These are phyloP conservation scores for Oasisia sp. DNA, from an alignment of 2,888 invertebrate genomes.

Conservation along the genomic window DNA sequence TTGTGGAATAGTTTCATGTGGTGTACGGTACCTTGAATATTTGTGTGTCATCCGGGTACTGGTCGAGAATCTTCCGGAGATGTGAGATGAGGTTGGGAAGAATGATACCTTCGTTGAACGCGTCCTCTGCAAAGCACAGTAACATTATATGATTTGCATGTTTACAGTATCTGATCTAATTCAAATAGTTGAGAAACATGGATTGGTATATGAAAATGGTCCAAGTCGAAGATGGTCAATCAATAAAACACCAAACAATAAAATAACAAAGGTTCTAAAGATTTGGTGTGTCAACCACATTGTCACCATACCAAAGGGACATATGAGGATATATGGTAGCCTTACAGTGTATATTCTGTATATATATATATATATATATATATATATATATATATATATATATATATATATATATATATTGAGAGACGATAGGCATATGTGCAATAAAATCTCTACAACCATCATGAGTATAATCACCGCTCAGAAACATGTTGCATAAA, in stretches of 20 bases:
- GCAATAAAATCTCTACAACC: too few species aligned
- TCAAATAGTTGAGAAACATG: background rate
- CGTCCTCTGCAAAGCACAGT: slow-evolving; percentile 34
- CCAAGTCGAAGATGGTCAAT: background rate
- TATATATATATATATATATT: too few species aligned
- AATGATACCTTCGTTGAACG: slow-evolving; percentile 44
- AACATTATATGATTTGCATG: background rate
- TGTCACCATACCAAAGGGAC: too few species aligned
- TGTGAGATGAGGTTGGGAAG: slow-evolving; percentile 56
- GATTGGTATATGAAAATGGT: background rate
- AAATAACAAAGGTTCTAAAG: too few species aligned
- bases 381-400: too few species aligned
- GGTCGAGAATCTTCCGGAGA: slow-evolving; percentile 53
- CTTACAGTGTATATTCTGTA: too few species aligned
- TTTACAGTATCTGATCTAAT: background rate
- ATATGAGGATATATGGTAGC: too few species aligned
- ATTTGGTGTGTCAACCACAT: too few species aligned
- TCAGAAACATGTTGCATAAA: too few species aligned
- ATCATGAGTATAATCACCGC: too few species aligned
- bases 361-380: too few species aligned
- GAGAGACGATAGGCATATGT: too few species aligned
- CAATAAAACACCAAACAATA: background rate
- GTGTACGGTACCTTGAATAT: slow-evolving; percentile 54
- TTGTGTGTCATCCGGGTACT: slow-evolving; percentile 60
- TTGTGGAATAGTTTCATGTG: background rate